A percentile compares a stretch with the other conserved stretches of the same genome.
These are phyloP conservation scores for Trypoxylon attenuatum DNA, from an alignment of 2,888 invertebrate species.

Conservation along the genomic window DNA sequence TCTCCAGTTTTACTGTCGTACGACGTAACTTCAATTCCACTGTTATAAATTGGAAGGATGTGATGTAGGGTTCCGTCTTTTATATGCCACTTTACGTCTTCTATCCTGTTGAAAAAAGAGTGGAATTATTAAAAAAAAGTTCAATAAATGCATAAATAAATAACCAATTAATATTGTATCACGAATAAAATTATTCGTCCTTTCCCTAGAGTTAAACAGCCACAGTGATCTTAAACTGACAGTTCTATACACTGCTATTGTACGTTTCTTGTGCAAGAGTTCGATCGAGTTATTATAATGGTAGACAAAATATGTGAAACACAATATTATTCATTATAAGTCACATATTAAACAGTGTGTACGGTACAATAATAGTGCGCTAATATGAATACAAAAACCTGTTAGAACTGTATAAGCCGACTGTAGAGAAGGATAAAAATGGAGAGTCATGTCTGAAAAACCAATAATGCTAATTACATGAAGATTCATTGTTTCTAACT, in stretches of 20 bases:
- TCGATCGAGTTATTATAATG: too few species aligned
- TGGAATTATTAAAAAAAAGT: slow-evolving; percentile 4
- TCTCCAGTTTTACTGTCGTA: slow-evolving; percentile 72
- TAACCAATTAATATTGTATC: too few species aligned
- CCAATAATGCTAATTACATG: slow-evolving; percentile 35
- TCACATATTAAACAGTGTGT: too few species aligned
- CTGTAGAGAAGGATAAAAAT: slow-evolving; percentile 71
- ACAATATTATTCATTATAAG: too few species aligned
- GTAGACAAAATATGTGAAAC: too few species aligned
- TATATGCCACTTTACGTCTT: slow-evolving; percentile 71
- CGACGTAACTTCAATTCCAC: slow-evolving; percentile 69
- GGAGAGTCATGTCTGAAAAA: slow-evolving; percentile 70
- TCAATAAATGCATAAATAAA: too few species aligned
- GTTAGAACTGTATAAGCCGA: slow-evolving; percentile 70
- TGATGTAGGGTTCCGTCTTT: slow-evolving; percentile 71
- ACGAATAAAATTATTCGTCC: too few species aligned
- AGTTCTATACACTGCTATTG: too few species aligned
- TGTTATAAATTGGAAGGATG: slow-evolving; percentile 69
- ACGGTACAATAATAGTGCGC: slow-evolving; percentile 38
- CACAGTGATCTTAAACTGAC: too few species aligned
- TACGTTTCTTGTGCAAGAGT: too few species aligned
- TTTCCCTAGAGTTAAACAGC: too few species aligned
- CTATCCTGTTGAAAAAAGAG: slow-evolving; percentile 57
- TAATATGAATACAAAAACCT: slow-evolving; percentile 61
- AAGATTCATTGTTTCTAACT: background rate